Evolutionary conservation across 1,140 invertebrate genomes (phyloP).

Genomic region (Campoletis sonorensis): DNA sequence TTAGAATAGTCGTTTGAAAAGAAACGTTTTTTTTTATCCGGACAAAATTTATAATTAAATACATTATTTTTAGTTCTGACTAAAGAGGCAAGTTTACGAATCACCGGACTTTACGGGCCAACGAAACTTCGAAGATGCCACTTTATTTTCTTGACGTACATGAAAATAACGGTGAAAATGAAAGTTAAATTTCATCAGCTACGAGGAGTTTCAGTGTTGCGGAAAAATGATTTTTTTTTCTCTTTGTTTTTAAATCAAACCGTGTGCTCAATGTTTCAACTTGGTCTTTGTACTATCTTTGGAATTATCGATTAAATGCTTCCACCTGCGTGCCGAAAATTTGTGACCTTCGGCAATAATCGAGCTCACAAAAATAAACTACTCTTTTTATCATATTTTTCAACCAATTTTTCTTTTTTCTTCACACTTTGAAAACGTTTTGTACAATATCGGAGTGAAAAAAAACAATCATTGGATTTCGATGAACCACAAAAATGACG

Average conservation of each 20-base stretch:
- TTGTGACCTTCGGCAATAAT: neutral
- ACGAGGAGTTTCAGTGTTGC: neutral
- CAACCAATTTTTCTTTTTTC: too few species aligned
- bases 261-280: neutral
- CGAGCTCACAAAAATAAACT: neutral
- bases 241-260: neutral
- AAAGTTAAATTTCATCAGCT: neutral
- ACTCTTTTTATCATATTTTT: neutral
- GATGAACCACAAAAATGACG: too few species aligned
- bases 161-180: neutral
- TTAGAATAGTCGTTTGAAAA: too few species aligned
- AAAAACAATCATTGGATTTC: too few species aligned
- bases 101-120: neutral
- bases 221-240: slow-evolving; percentile 1
- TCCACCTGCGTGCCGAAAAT: neutral
- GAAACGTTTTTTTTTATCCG: too few species aligned
- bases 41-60: too few species aligned
- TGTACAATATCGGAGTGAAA: too few species aligned
- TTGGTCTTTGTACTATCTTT: slow-evolving; percentile 4
- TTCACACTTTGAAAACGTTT: too few species aligned
- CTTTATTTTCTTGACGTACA: neutral
- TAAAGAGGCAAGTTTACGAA: neutral
- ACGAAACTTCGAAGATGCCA: neutral
- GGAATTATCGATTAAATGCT: slow-evolving; percentile 1
- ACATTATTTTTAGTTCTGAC: neutral